These are phyloP conservation scores for Leptoteleia sp. DNA, from an alignment of 1,140 invertebrate genomes.

Conservation along the genomic window DNA sequence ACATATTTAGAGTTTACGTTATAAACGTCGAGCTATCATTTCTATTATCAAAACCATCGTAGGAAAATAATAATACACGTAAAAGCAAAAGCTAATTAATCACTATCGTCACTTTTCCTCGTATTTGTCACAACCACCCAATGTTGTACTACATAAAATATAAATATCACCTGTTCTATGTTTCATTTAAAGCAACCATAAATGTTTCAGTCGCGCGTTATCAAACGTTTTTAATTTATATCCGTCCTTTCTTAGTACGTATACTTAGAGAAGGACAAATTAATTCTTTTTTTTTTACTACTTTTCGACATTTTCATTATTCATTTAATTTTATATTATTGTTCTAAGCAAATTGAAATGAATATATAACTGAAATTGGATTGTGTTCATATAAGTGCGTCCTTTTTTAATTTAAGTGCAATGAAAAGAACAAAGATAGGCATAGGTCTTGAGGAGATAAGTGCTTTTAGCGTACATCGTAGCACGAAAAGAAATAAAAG, in stretches of 20 bases:
- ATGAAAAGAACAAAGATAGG: too few relatives aligned
- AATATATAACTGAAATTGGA: too few relatives aligned
- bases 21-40: slow-evolving; percentile 1
- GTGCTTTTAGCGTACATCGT: too few relatives aligned
- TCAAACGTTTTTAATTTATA: neutral
- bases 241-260: neutral
- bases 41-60: neutral
- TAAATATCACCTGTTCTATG: slow-evolving; percentile 3
- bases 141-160: neutral
- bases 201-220: neutral
- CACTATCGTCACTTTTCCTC: neutral
- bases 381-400: too few relatives aligned
- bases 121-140: neutral
- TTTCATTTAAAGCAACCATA: neutral
- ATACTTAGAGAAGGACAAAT: too few relatives aligned
- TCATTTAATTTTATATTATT: too few relatives aligned
- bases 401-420: too few relatives aligned
- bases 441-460: too few relatives aligned
- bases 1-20: slow-evolving; percentile 7
- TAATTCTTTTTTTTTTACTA: neutral
- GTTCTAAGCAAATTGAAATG: too few relatives aligned
- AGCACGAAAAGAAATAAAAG: too few relatives aligned
- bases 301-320: neutral
- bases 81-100: neutral
- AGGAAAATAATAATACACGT: neutral